phyloP scores from a whole-genome alignment of 2,888 invertebrate species.

The Busseola fusca region DNA sequence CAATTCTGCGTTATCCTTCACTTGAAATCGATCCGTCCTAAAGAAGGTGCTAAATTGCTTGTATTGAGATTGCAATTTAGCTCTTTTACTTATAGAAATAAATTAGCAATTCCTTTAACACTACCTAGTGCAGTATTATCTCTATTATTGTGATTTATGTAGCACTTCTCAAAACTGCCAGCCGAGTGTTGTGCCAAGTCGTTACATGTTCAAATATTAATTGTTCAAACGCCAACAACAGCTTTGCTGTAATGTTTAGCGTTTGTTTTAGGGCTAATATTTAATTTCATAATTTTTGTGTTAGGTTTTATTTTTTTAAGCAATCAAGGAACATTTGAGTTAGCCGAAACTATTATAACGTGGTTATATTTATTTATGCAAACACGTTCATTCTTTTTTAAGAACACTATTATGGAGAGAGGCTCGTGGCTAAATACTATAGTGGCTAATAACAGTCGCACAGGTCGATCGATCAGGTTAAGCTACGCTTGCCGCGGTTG shows the following conservation, averaged over 20 bases:
- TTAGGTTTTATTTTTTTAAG: slow-evolving; percentile 5
- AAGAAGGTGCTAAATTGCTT: too few species aligned
- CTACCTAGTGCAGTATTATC: slow-evolving; percentile 22
- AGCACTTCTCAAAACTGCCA: slow-evolving; percentile 38
- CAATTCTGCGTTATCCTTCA: neutral
- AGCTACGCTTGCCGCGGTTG: too few species aligned
- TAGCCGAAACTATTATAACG: neutral
- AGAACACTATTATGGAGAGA: too few species aligned
- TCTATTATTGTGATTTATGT: slow-evolving; percentile 44
- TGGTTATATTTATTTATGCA: neutral
- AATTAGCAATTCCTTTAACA: slow-evolving; percentile 1
- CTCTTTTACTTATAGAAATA: neutral
- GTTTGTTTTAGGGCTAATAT: slow-evolving; percentile 31
- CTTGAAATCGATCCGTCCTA: neutral
- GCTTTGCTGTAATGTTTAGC: slow-evolving; percentile 30
- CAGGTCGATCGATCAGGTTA: too few species aligned
- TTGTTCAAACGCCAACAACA: slow-evolving; percentile 39
- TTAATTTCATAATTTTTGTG: slow-evolving; percentile 29
- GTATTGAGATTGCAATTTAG: too few species aligned
- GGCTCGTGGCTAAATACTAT: too few species aligned
- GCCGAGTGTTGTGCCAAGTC: slow-evolving; percentile 46
- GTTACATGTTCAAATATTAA: slow-evolving; percentile 54
- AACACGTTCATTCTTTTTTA: neutral
- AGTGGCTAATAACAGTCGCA: too few species aligned
- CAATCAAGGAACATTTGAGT: neutral